Conservation (phyloP, 2,113 vertebrate genomes). For the Melanotaenia duboulayi region DNA sequence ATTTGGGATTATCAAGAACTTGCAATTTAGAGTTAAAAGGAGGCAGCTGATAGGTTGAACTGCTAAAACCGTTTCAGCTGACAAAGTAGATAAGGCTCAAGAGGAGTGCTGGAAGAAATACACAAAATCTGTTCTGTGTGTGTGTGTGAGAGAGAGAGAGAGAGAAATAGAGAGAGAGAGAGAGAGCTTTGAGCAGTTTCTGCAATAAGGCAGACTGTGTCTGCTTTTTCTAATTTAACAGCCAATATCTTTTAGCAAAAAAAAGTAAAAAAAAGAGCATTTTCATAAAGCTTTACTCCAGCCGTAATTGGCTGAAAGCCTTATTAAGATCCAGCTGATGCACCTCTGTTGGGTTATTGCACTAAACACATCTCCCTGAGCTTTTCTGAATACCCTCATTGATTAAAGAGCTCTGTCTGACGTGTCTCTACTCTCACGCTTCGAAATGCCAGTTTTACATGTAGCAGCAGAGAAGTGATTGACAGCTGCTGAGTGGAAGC, state of each 20-base stretch:
- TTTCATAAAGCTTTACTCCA: constrained; percentile 50
- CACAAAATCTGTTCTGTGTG: constrained; percentile 26
- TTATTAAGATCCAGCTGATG: constrained; percentile 72
- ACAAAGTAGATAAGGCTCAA: constrained; percentile 75
- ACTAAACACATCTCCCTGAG: constrained; percentile 58
- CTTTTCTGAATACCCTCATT: constrained; percentile 45
- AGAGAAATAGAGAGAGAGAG: too few relatives aligned
- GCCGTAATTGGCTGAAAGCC: constrained; percentile 68
- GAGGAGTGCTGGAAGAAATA: constrained; percentile 43
- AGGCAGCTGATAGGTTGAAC: constrained; percentile 64
- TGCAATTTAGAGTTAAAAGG: constrained; percentile 74
- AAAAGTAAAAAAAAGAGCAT: constrained; percentile 33
- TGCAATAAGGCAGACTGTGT: constrained; percentile 38
- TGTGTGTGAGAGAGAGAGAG: constrained; percentile 14
- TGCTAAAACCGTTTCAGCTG: constrained; percentile 70
- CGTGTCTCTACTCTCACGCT: neutral
- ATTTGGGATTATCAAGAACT: constrained; percentile 76
- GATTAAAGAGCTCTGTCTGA: constrained; percentile 12
- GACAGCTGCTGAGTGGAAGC: neutral
- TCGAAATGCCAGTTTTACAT: constrained; percentile 26
- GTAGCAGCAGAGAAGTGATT: neutral
- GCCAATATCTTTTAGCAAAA: constrained; percentile 41
- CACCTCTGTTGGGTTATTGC: constrained; percentile 57
- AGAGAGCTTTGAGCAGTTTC: constrained; percentile 42
- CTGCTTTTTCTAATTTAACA: constrained; percentile 28